Base-by-base conservation (phyloP, 2,888 invertebrate genomes). In the Coleophora deauratella region DNA sequence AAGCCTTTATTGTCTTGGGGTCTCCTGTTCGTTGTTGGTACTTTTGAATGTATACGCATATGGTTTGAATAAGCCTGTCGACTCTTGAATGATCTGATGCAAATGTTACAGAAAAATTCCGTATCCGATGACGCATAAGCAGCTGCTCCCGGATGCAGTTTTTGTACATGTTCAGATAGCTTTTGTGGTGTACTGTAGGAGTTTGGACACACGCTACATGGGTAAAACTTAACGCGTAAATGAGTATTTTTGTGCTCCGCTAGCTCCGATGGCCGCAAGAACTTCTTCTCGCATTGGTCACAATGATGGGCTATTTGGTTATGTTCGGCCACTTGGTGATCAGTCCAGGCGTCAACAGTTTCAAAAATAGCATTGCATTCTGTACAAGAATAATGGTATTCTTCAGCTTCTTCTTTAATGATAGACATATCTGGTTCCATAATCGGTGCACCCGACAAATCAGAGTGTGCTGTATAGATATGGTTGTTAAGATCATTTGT, bases 171-270 rank as follows among this genome's bases (percentile, higher is more conserved):
- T 49, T 89, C 89, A 0, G 87, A 76, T 33, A 88, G 68, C 37
- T 89, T 88, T 54, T 89, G 87, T 0, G 90, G 88, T 38, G 90
- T 90, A 52, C 90, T 88, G 57, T 89, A 89, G 31, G 88, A 88
- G 48, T 88, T 88, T 1, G 86, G 66, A 46, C 89, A 89, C 15
- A 88, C 66, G 14, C 82, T 87, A 51, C 89, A 89, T 1, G 89
- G 87, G 48, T 89, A 91, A 37, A 91, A 86, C 54, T 91, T 91
- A 2, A 91, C 86, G 52, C 90, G 88, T 47, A 91, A 74, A 62
- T 91, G 91, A 4, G 88, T 86, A 55, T 88, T 90, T 46, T 90
- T 87, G 56, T 91, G 91, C 55, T 91, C 90, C 0, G 88, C 87
- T 2, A 91, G 72, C 49, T 91, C 90, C 0, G 82, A 79, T 15